A percentile compares a stretch with the other conserved stretches of the same genome.
These are phyloP conservation scores for Tortrix viridana DNA, from an alignment of 2,888 invertebrate genomes.

Conservation along the genomic window DNA sequence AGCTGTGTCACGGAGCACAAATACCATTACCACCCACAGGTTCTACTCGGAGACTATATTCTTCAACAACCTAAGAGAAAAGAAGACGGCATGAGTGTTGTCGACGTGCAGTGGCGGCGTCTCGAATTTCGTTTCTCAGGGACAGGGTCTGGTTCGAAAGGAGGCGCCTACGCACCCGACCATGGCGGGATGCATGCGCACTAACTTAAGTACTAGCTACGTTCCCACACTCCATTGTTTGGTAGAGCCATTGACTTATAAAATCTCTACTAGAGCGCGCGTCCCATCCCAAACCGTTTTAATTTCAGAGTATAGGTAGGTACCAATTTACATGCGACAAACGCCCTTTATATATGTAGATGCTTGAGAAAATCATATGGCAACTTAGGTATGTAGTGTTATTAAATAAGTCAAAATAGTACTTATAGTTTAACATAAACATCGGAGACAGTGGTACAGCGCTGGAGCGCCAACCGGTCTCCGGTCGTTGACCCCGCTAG, in stretches of 20 bases:
- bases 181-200: conserved; percentile 44
- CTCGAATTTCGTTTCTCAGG: not conserved
- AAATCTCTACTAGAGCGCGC: conserved; percentile 16
- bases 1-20: conserved; percentile 30
- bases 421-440: conserved; percentile 51
- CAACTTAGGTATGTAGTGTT: not conserved
- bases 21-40: conserved; percentile 3
- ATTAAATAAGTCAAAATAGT: too few relatives aligned
- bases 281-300: not conserved
- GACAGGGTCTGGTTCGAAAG: conserved; percentile 19
- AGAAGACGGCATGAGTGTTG: too few relatives aligned
- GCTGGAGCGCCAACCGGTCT: conserved; percentile 71
- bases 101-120: too few relatives aligned
- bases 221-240: conserved; percentile 30
- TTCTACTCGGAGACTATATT: too few relatives aligned
- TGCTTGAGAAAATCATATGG: too few relatives aligned
- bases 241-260: conserved; percentile 25
- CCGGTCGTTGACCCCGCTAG: conserved; percentile 66
- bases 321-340: too few relatives aligned
- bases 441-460: conserved; percentile 57
- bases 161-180: conserved; percentile 59
- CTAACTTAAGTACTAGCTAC: conserved; percentile 16
- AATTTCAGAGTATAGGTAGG: not conserved
- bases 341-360: too few relatives aligned
- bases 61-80: too few relatives aligned